Evolutionary conservation across 2,113 vertebrate genomes (phyloP).

Genomic region (Rhagologus leucostigma): DNA sequence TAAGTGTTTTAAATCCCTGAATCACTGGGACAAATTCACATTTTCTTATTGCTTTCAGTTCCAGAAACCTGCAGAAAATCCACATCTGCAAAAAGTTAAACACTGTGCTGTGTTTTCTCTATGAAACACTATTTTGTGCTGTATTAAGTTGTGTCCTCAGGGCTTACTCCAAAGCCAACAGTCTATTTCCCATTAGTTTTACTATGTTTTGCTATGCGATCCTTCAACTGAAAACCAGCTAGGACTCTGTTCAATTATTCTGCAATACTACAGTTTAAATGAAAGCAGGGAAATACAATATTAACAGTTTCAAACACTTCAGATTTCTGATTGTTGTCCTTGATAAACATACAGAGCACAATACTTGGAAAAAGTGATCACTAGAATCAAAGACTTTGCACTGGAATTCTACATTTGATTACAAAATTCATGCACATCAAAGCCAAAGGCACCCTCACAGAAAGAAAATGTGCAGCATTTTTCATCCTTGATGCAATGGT

Average conservation of each 20-base stretch:
- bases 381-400: not conserved
- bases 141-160: not conserved
- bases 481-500: not conserved
- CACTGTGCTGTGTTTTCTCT: not conserved
- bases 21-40: not conserved
- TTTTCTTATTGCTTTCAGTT: not conserved
- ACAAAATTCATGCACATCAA: not conserved
- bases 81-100: not conserved
- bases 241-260: conserved; percentile 5
- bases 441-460: not conserved
- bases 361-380: not conserved
- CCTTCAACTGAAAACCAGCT: not conserved
- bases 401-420: not conserved
- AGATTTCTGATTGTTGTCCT: not conserved
- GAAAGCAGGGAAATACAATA: not conserved
- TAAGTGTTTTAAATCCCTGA: not conserved
- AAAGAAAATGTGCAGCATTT: not conserved
- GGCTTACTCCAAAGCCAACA: conserved; percentile 19
- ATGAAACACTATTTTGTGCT: not conserved
- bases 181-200: conserved; percentile 10
- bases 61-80: not conserved
- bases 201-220: not conserved
- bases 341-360: not conserved
- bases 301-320: not conserved
- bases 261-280: not conserved